phyloP scores from a whole-genome alignment of 2,888 invertebrate genomes.

The Dolichomitus sp. region DNA sequence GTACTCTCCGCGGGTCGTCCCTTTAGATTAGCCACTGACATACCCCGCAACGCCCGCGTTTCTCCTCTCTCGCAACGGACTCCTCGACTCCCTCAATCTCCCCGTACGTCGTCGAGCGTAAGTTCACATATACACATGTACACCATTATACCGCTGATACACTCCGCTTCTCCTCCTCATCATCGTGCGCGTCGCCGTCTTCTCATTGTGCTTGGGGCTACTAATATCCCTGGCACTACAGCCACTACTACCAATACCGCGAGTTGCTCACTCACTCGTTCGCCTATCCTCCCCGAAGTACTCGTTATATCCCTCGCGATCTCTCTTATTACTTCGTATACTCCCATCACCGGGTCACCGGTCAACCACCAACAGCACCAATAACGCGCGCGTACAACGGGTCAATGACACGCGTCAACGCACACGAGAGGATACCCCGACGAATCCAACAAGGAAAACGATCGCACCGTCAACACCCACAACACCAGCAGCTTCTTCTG shows the following conservation, averaged over 20 bases:
- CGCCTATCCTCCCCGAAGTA: constrained; percentile 17
- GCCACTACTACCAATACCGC: constrained; percentile 42
- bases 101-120: constrained; percentile 1
- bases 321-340: constrained; percentile 51
- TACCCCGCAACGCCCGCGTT: constrained; percentile 57
- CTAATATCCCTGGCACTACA: constrained; percentile 44
- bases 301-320: constrained; percentile 32
- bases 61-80: constrained; percentile 33
- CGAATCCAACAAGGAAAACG: constrained; percentile 36
- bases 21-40: constrained; percentile 74
- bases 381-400: constrained; percentile 58
- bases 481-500: neutral
- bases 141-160: neutral
- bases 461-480: constrained; percentile 25
- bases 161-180: constrained; percentile 37
- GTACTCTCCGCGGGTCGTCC: constrained; percentile 73
- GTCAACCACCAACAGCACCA: constrained; percentile 63
- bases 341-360: constrained; percentile 62
- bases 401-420: constrained; percentile 64
- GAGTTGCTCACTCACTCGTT: constrained; percentile 37
- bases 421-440: constrained; percentile 58
- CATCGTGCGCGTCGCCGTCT: constrained; percentile 46
- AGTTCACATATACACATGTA: neutral
- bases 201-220: constrained; percentile 49
- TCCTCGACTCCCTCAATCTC: constrained; percentile 54